Evolutionary conservation across 2,797 vertebrate genomes (phyloP).

Genomic region (Coregonus suidteri): DNA sequence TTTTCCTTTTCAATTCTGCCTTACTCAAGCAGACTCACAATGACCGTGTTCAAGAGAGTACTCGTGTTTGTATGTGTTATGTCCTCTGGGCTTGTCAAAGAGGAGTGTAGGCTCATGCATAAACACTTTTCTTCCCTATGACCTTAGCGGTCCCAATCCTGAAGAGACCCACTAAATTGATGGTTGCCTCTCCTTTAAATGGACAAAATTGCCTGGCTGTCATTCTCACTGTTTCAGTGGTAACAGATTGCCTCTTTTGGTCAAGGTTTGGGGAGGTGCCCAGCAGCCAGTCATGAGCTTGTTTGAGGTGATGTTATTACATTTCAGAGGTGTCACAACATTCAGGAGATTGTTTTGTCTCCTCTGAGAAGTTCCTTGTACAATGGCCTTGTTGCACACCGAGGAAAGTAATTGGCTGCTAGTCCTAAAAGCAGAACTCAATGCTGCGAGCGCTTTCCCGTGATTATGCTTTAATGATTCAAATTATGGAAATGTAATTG

Average conservation of each 20-base stretch:
- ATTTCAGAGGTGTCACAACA: conserved; percentile 18
- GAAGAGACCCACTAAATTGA: conserved; percentile 19
- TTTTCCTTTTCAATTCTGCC: neutral
- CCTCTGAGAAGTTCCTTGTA: neutral
- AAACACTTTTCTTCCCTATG: conserved; percentile 4
- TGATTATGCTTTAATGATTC: conserved; percentile 69
- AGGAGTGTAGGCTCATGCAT: neutral
- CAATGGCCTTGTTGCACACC: conserved; percentile 52
- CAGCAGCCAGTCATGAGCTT: neutral
- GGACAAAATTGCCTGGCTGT: conserved; percentile 24
- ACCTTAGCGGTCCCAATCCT: conserved; percentile 24
- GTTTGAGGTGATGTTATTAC: conserved; percentile 21
- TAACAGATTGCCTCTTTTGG: conserved; percentile 26
- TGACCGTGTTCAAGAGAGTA: neutral
- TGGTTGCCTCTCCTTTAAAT: conserved; percentile 9
- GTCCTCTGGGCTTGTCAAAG: neutral
- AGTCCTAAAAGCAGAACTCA: conserved; percentile 55
- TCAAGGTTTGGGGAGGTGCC: conserved; percentile 15
- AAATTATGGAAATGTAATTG: conserved; percentile 67
- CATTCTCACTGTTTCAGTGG: conserved; percentile 15
- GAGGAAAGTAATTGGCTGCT: conserved; percentile 61
- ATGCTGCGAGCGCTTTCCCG: conserved; percentile 53
- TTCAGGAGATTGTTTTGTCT: conserved; percentile 1
- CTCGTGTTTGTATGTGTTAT: conserved; percentile 7
- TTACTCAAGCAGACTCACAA: neutral